phyloP scores from a whole-genome alignment of 2,888 invertebrate species.

The Aproaerema taeniolella region DNA sequence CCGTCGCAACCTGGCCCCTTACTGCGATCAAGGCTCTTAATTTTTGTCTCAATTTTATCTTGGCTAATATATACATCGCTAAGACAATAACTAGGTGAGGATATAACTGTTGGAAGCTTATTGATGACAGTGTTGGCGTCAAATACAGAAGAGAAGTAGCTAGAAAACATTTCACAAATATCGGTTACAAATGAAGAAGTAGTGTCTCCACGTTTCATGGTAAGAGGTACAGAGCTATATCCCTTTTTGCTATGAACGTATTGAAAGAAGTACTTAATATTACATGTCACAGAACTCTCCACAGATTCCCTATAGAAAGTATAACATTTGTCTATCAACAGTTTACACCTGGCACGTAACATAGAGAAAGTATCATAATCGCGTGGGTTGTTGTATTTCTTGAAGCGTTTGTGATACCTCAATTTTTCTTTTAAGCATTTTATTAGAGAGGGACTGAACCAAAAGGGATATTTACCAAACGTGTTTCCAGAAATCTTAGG shows the following conservation, averaged over 20 bases:
- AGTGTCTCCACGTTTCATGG: background rate
- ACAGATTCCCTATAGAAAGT: background rate
- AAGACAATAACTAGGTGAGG: background rate
- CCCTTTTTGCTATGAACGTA: background rate
- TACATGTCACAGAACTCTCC: background rate
- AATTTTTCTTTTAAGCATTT: background rate
- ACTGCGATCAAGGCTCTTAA: background rate
- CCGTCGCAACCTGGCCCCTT: constrained; percentile 3
- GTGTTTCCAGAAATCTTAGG: background rate
- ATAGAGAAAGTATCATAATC: constrained; percentile 2
- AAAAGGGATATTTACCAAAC: no score
- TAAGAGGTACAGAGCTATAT: background rate
- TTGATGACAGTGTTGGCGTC: background rate
- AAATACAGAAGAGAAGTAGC: constrained; percentile 3
- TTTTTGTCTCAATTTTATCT: background rate
- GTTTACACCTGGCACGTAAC: no score
- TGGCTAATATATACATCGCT: background rate
- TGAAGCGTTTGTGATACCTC: constrained; percentile 1
- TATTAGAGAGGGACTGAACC: background rate
- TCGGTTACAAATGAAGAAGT: background rate
- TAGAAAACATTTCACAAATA: constrained; percentile 4
- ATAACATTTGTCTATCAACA: background rate
- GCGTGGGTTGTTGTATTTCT: background rate
- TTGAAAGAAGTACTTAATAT: background rate
- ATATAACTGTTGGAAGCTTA: background rate